Evolutionary conservation across 2,888 invertebrate genomes (phyloP).

Genomic region (Oscheius sp.): DNA sequence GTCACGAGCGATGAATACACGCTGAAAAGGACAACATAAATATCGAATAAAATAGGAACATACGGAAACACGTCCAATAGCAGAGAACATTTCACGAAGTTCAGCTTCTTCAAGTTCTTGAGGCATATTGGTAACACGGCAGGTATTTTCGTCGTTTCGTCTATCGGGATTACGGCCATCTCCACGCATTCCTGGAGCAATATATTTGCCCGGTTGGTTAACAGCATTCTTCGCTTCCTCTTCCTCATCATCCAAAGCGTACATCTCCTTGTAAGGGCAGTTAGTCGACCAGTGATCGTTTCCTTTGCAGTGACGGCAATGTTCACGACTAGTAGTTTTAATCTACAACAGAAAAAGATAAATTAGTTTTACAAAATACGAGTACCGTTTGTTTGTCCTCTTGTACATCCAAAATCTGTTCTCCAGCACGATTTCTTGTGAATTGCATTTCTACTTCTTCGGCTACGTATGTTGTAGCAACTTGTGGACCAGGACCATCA

Average conservation of each 20-base stretch:
- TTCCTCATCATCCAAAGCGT: constrained; percentile 55
- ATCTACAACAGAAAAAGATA: constrained; percentile 34
- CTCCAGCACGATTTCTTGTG: constrained; percentile 72
- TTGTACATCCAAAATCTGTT: constrained; percentile 75
- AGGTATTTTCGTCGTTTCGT: constrained; percentile 80
- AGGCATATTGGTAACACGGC: constrained; percentile 95
- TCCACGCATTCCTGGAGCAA: constrained; percentile 41
- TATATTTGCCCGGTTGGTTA: constrained; percentile 34
- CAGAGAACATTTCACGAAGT: constrained; percentile 92
- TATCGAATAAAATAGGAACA: too few species aligned
- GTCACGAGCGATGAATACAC: constrained; percentile 95
- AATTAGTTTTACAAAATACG: background rate
- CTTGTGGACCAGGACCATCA: constrained; percentile 95
- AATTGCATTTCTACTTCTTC: constrained; percentile 93
- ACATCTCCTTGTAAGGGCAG: constrained; percentile 88
- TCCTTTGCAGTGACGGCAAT: constrained; percentile 72
- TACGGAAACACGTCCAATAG: constrained; percentile 80
- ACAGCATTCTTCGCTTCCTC: constrained; percentile 56
- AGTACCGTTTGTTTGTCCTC: constrained; percentile 62
- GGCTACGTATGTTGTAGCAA: constrained; percentile 91
- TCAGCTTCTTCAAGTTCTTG: constrained; percentile 93
- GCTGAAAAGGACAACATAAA: constrained; percentile 77
- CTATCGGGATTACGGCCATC: constrained; percentile 23
- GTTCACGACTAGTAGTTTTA: constrained; percentile 59
- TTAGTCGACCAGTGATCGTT: constrained; percentile 95